Conservation (phyloP, 2,888 invertebrate genomes). For the Rosalia funebris region DNA sequence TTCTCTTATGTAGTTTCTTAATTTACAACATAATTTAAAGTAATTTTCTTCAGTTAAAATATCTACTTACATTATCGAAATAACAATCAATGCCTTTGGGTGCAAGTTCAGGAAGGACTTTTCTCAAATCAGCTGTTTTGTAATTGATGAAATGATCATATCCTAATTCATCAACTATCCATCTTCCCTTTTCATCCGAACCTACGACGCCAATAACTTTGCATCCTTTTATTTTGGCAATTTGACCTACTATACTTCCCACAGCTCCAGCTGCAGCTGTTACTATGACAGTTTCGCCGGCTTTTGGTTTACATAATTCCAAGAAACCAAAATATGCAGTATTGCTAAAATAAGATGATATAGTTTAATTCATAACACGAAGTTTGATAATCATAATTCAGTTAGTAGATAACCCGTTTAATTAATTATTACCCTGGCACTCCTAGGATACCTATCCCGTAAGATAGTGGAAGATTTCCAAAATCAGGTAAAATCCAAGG, state of each 20-base stretch:
- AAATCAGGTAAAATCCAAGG: constrained; percentile 68
- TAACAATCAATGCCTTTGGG: constrained; percentile 78
- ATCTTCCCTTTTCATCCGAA: constrained; percentile 75
- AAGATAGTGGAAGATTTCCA: constrained; percentile 69
- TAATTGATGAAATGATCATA: constrained; percentile 78
- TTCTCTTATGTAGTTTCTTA: too few species aligned
- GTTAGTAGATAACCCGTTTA: too few species aligned
- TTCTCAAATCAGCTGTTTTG: constrained; percentile 68
- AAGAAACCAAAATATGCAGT: constrained; percentile 79
- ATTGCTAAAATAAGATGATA: constrained; percentile 63
- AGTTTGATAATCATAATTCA: too few species aligned
- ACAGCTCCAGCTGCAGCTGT: constrained; percentile 82
- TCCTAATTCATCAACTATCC: constrained; percentile 70
- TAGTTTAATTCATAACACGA: too few species aligned
- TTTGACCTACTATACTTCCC: constrained; percentile 80
- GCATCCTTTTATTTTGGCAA: constrained; percentile 77
- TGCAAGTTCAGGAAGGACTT: constrained; percentile 69
- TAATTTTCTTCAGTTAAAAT: too few species aligned
- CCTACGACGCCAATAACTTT: constrained; percentile 77
- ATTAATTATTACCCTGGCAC: constrained; percentile 80
- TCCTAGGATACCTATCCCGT: constrained; percentile 72
- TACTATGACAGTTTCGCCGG: constrained; percentile 77
- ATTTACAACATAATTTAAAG: too few species aligned
- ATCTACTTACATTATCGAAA: constrained; percentile 79
- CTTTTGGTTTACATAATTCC: constrained; percentile 75